These are phyloP conservation scores for Rallus crepitans DNA, from an alignment of 2,797 vertebrate genomes.

Conservation along the genomic window DNA sequence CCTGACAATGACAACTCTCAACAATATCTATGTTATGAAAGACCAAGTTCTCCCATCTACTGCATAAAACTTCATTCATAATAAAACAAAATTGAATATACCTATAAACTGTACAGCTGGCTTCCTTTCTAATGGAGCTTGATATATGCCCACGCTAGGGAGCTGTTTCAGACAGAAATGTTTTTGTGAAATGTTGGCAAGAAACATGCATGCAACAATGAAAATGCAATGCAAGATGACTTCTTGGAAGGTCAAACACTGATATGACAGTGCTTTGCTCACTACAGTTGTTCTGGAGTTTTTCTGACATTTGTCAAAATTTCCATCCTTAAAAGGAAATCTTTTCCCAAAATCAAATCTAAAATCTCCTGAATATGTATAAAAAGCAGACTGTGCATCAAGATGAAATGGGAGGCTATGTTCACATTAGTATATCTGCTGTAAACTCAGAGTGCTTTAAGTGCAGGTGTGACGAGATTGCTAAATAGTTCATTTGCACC, in stretches of 20 bases:
- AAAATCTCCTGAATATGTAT: not conserved
- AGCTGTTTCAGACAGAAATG: not conserved
- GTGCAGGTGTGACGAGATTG: not conserved
- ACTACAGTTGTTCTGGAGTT: not conserved
- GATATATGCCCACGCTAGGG: not conserved
- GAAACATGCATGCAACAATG: not conserved
- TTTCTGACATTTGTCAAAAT: not conserved
- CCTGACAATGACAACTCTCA: not conserved
- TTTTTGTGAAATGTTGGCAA: constrained; percentile 15
- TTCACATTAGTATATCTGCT: not conserved
- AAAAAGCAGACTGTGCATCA: not conserved
- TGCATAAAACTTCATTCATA: not conserved
- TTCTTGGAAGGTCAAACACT: not conserved
- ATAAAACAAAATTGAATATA: not conserved
- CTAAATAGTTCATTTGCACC: not conserved
- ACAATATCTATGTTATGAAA: not conserved
- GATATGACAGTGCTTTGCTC: not conserved
- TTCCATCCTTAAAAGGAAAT: not conserved
- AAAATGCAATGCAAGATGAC: not conserved
- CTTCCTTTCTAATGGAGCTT: constrained; percentile 49
- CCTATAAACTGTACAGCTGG: constrained; percentile 22
- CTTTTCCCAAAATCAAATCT: not conserved
- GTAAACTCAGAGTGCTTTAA: not conserved
- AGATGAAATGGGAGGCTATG: not conserved
- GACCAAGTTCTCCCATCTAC: not conserved